Percentiles rank a stretch among this genome's conserved stretches.
phyloP scores from a whole-genome alignment of 1,140 invertebrate species.

The Medauroidea extradentata region DNA sequence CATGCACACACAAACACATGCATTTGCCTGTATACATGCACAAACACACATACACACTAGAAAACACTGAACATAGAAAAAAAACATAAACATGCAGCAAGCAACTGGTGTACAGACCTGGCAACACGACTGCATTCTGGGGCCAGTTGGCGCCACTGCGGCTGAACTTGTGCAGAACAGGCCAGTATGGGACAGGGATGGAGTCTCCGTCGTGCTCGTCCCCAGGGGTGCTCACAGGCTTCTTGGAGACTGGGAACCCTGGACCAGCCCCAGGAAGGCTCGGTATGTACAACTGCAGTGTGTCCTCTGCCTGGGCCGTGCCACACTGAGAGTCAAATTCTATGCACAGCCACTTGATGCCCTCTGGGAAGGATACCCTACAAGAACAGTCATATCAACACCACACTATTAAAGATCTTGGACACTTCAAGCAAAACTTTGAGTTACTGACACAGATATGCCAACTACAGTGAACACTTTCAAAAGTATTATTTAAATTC shows the following conservation, averaged over 20 bases:
- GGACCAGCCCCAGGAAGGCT: background rate
- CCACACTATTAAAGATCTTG: no score
- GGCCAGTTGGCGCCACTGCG: conserved; percentile 78
- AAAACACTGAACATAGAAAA: no score
- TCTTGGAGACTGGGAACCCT: background rate
- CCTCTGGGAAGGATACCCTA: conserved; percentile 82
- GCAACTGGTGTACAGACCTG: conserved; percentile 55
- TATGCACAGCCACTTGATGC: conserved; percentile 85
- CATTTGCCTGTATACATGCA: no score
- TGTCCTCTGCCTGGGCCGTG: conserved; percentile 91
- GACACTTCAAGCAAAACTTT: no score
- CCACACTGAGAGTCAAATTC: conserved; percentile 92
- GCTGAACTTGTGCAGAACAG: conserved; percentile 66
- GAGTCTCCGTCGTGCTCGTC: conserved; percentile 6
- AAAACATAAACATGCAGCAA: no score
- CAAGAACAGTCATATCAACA: no score
- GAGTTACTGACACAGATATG: no score
- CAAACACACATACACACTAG: no score
- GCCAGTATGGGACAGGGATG: conserved; percentile 55
- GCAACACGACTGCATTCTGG: conserved; percentile 76
- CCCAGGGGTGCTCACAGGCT: background rate
- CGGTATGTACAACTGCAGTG: conserved; percentile 80
- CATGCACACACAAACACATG: no score
- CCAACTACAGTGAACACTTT: no score
- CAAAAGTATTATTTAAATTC: no score